Evolutionary conservation across 1,140 invertebrate genomes (phyloP), one percentile per base, ranked within the genome.

Genomic region (Drosophila obscura): DNA sequence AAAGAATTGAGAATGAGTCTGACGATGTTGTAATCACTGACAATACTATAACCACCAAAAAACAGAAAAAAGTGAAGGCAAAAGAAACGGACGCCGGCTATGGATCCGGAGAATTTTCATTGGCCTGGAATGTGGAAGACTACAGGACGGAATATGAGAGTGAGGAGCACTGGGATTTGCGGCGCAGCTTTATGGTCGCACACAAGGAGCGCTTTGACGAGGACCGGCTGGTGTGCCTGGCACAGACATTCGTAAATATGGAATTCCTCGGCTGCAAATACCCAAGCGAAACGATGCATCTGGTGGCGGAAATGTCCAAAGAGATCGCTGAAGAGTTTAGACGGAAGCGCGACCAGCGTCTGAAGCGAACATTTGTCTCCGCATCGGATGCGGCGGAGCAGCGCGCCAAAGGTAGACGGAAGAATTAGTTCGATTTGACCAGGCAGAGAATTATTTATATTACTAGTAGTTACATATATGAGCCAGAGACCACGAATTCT

Each of bases 191-290:
- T 90, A 94, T 98, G 80, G 73, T 94, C 46, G 91, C 93, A 5
- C 96, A 97, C 92, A 94, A 95, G 80, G 92, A 95, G 15, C 94
- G 94, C 77, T 96, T 95, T 92, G 92, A 94, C 0, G 94, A 96
- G 91, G 95, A 97, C 48, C 93, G 95, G 72, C 92, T 98, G 8
- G 93, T 97, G 39, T 97, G 96, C 92, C 93, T 97, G 56, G 96
- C 96, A 11, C 95, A 96, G 92, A 96, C 96, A 9, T 97, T 97
- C 85, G 94, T 94, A 0, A 98, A 97, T 91, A 93, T 97, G 43
- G 96, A 97, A 91, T 94, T 97, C 57, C 93, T 97, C 79, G 96
- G 96, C 45, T 97, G 96, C 93, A 96, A 95, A 80, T 97, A 97
- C 92, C 96, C 96, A 22, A 88, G 93, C 43, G 93, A 95, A 75